A percentile compares a stretch with the other conserved stretches of the same genome.
Conservation (phyloP, 2,113 vertebrate genomes). For the Triplophysa dalaica region DNA sequence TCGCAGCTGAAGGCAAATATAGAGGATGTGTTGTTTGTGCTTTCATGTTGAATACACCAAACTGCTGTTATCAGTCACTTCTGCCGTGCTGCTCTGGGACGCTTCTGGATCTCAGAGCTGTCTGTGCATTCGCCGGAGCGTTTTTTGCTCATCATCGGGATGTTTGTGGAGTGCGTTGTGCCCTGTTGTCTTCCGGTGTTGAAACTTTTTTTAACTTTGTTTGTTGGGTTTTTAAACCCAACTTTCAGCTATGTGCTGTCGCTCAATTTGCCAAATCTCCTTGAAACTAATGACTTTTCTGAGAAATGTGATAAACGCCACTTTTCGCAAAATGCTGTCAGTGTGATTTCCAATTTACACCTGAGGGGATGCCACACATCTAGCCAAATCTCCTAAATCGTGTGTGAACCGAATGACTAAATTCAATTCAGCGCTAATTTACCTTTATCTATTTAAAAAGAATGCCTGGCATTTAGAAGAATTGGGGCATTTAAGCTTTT, state of each 20-base stretch:
- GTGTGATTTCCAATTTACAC: no score
- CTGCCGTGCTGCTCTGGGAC: neutral
- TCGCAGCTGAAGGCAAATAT: constrained; percentile 46
- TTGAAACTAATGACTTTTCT: no score
- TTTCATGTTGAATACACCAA: constrained; percentile 50
- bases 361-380: neutral
- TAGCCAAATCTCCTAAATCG: neutral
- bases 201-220: no score
- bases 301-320: no score
- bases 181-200: neutral
- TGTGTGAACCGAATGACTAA: neutral
- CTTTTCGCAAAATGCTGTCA: no score
- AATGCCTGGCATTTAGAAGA: neutral
- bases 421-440: neutral
- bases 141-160: neutral
- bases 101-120: neutral
- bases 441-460: neutral
- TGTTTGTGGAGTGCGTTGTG: neutral
- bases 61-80: constrained; percentile 34
- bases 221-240: no score
- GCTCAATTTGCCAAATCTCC: no score
- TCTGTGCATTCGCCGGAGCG: neutral
- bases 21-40: constrained; percentile 41
- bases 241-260: no score
- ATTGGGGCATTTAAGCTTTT: constrained; percentile 11